Evolutionary conservation across 2,888 invertebrate species (phyloP).

Genomic region (Eumerus sabulonum): DNA sequence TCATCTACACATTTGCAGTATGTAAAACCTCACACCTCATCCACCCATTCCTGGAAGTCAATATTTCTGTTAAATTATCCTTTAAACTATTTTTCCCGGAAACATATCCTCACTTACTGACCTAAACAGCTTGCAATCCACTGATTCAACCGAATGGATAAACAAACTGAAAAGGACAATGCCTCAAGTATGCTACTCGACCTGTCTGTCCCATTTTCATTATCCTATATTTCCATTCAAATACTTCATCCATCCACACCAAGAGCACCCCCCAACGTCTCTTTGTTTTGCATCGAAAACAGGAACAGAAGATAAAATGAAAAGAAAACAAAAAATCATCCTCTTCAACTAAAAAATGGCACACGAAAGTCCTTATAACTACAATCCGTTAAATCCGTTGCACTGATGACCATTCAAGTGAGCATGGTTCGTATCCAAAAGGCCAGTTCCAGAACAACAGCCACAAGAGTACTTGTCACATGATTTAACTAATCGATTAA

Average conservation of each 20-base stretch:
- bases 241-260: neutral
- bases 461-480: conserved; percentile 38
- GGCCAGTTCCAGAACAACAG: conserved; percentile 34
- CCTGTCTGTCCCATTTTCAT: conserved; percentile 12
- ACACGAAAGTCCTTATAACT: conserved; percentile 48
- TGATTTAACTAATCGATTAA: conserved; percentile 61
- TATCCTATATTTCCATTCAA: conserved; percentile 5
- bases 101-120: too few species aligned
- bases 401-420: conserved; percentile 49
- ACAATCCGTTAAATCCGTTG: conserved; percentile 16
- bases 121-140: too few species aligned
- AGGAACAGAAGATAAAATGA: conserved; percentile 15
- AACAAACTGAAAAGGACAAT: too few species aligned
- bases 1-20: too few species aligned
- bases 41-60: too few species aligned
- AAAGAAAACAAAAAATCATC: too few species aligned
- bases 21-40: too few species aligned
- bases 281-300: conserved; percentile 9
- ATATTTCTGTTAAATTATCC: too few species aligned
- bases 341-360: conserved; percentile 27
- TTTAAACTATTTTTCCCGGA: too few species aligned
- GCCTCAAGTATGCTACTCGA: neutral
- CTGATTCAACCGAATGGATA: too few species aligned
- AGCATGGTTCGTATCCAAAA: conserved; percentile 43
- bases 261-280: conserved; percentile 11